A percentile compares a stretch with the other conserved stretches of the same genome.
Conservation (phyloP, 2,113 vertebrate species). For the Odobenus rosmarus region DNA sequence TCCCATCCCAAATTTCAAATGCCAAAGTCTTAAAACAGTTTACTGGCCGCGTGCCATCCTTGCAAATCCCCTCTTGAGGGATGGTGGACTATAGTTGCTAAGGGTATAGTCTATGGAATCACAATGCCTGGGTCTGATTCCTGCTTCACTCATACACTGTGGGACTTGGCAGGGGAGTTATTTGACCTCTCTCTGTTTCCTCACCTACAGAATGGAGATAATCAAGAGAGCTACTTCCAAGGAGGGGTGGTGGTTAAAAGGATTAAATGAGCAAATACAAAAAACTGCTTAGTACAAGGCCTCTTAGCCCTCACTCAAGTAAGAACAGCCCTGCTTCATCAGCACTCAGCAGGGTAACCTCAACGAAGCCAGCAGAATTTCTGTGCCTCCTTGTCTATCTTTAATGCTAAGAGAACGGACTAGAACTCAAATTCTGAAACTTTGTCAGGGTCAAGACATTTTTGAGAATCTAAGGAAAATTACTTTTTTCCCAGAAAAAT, state of each 20-base stretch:
- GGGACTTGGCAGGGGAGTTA: not conserved
- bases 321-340: not conserved
- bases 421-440: not conserved
- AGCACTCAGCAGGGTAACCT: not conserved
- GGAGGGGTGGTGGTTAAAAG: not conserved
- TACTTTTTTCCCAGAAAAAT: slow-evolving; percentile 11
- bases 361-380: not conserved
- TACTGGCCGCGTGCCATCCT: not conserved
- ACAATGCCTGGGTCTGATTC: not conserved
- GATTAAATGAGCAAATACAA: not conserved
- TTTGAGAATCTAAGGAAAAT: slow-evolving; percentile 44
- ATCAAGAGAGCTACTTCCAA: not conserved
- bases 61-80: not conserved
- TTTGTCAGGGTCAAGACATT: not conserved
- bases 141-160: not conserved
- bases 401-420: not conserved
- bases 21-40: not conserved
- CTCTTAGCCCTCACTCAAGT: not conserved
- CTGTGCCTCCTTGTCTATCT: not conserved
- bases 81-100: not conserved
- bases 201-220: not conserved
- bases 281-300: not conserved
- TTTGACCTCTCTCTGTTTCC: not conserved
- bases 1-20: not conserved
- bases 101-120: not conserved